Conservation (phyloP, 2,888 invertebrate genomes). For the Phortica magna region DNA sequence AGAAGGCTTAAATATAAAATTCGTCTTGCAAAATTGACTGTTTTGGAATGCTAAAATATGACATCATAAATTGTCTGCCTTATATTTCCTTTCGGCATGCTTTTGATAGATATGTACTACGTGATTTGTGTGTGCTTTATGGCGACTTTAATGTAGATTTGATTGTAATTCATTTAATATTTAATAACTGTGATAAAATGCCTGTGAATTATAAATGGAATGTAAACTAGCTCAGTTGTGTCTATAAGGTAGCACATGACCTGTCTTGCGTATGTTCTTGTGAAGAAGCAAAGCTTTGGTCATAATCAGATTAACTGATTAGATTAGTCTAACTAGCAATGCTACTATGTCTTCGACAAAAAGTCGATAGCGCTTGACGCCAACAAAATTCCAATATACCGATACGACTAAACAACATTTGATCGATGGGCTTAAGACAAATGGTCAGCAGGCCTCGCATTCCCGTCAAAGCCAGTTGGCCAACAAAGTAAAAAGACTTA, state of each 20-base stretch:
- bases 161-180: not conserved
- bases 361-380: not conserved
- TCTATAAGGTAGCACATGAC: not conserved
- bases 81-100: not conserved
- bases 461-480: no score
- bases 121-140: not conserved
- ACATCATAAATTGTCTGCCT: not conserved
- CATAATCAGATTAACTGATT: conserved; percentile 20
- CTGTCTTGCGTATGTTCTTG: not conserved
- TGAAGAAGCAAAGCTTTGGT: not conserved
- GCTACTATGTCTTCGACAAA: not conserved
- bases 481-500: no score
- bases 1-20: conserved; percentile 43
- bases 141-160: not conserved
- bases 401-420: no score
- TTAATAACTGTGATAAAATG: not conserved
- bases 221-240: not conserved
- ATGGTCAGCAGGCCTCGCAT: no score
- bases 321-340: conserved; percentile 1
- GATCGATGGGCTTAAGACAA: not conserved
- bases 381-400: no score
- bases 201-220: not conserved
- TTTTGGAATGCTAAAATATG: not conserved
- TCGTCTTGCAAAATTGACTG: conserved; percentile 2
- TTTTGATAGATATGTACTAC: not conserved